Evolutionary conservation across 2,888 invertebrate species (phyloP), one percentile per base, ranked within the genome.

Genomic region (Eledona agricola): DNA sequence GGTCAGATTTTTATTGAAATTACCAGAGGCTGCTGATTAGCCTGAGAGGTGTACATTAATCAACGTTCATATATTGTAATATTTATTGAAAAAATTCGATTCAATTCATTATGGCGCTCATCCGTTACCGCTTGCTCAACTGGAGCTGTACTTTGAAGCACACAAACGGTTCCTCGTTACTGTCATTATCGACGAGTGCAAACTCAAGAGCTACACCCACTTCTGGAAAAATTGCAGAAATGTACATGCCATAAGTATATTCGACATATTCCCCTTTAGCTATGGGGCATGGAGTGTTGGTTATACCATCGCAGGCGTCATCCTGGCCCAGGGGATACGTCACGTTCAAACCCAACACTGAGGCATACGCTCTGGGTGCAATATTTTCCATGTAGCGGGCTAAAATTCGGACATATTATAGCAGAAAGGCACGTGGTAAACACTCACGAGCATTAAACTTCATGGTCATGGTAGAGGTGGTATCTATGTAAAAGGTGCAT

Each of bases 231-330:
- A 60, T 29, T 1, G 50, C 13, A 2, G 47, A 32, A 17, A 63
- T 49, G 32, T 34, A 52, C 43, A 64, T 55, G 1, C 12, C 17
- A 20, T 58, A 51, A 4, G 40, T 4, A 42, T 64, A 64, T 17
- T 55, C 52, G 7, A 64, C 46, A 16, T 35, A 43, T 38, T 64
- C 64, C 2, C 47, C 29, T 37, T 58, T 11, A 1, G 59, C 60
- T 12, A 64, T 11, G 7, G 64, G 64, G 46, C 64, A 64, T 7
- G 57, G 56, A 0, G 64, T 64, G 26, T 64, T 62, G 3, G 45
- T 46, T 13, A 64, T 49, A 5, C 64, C 64, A 40, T 42, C 58
- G 16, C 64, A 64, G 7, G 57, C 64, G 49, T 64, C 54, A 13
- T 54, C 51, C 42, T 64, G 61, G 10, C 11, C 17, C 20, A 64